These are phyloP conservation scores for Natator depressus DNA, from an alignment of 2,113 vertebrate genomes.

Conservation along the genomic window DNA sequence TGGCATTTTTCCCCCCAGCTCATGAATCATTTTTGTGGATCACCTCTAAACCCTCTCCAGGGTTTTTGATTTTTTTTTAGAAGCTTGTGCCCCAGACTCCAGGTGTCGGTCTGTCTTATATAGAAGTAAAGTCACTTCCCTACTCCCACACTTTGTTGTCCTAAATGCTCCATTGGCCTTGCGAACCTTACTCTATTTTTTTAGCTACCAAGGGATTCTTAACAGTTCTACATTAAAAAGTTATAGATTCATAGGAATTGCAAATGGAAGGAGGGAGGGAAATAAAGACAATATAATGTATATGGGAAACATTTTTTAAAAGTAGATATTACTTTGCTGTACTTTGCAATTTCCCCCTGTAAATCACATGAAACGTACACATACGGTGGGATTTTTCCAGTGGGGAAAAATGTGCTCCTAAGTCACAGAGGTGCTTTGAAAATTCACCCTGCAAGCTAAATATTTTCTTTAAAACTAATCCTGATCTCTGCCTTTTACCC, in stretches of 20 bases:
- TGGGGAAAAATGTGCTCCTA: background rate
- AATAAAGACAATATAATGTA: background rate
- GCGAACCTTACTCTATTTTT: background rate
- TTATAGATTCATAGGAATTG: background rate
- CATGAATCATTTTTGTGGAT: slow-evolving; percentile 7
- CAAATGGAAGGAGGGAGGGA: background rate
- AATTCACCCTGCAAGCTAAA: background rate
- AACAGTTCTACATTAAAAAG: background rate
- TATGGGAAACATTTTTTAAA: background rate
- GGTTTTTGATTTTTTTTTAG: background rate
- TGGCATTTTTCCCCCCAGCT: slow-evolving; percentile 33
- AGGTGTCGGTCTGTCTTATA: background rate
- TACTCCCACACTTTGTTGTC: background rate
- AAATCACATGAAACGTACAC: background rate
- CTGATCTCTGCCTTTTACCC: background rate
- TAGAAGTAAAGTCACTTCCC: background rate
- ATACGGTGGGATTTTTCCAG: rapidly evolving
- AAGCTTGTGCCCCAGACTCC: background rate
- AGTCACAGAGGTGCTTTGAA: background rate
- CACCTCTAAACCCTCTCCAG: background rate
- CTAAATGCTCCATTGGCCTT: background rate
- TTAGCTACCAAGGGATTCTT: background rate
- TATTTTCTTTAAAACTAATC: background rate
- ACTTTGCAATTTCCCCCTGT: background rate
- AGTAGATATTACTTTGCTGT: background rate